Conservation (phyloP, 2,797 vertebrate genomes). For the Oophaga sylvatica region DNA sequence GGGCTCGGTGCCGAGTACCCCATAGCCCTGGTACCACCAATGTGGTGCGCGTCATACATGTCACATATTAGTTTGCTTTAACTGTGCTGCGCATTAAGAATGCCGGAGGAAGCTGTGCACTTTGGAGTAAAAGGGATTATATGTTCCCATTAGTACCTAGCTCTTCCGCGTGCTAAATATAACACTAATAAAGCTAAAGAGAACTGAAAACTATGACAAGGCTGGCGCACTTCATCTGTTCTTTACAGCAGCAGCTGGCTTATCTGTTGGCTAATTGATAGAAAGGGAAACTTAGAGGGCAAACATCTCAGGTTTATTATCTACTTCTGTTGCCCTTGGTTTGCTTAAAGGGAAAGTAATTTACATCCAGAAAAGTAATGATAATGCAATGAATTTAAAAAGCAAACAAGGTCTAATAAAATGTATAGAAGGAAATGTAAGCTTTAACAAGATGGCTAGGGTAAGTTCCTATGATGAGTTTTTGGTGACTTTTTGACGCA, state of each 20-base stretch:
- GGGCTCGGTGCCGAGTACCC: too few species aligned
- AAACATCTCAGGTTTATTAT: conserved; percentile 41
- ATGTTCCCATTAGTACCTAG: background rate
- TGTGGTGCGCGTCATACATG: too few species aligned
- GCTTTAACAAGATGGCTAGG: background rate
- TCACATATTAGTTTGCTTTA: background rate
- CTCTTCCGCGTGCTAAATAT: conserved; percentile 21
- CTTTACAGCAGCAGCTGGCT: conserved; percentile 29
- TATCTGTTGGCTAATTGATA: conserved; percentile 42
- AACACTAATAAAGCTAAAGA: conserved; percentile 7
- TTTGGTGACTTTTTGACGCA: too few species aligned
- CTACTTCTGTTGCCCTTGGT: background rate
- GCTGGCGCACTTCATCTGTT: conserved; percentile 24
- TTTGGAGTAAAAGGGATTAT: background rate
- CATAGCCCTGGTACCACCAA: too few species aligned
- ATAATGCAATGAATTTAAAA: background rate
- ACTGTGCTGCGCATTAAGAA: background rate
- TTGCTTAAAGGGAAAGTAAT: conserved; percentile 30
- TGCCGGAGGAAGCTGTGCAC: background rate
- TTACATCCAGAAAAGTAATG: conserved; percentile 7
- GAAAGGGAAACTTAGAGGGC: conserved; percentile 20
- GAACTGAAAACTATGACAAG: background rate
- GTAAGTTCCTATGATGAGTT: too few species aligned
- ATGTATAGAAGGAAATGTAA: background rate
- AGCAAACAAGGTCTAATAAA: background rate